Conservation (phyloP, 2,797 vertebrate species). For the Chaetodon trifasciatus region DNA sequence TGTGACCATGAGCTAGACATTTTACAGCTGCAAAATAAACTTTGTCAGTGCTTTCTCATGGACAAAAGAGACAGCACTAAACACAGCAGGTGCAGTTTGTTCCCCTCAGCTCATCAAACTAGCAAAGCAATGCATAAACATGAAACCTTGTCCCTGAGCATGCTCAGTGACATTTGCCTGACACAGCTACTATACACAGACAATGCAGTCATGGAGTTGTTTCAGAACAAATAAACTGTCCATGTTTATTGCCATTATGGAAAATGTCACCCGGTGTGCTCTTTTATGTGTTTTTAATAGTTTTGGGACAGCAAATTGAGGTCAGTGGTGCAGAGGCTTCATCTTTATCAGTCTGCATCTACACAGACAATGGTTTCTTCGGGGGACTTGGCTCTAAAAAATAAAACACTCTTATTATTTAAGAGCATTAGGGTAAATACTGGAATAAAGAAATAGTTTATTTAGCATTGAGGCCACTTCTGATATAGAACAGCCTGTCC, state of each 20-base stretch:
- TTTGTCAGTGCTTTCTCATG: background rate
- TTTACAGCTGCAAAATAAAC: background rate
- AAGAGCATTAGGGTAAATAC: background rate
- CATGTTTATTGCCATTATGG: background rate
- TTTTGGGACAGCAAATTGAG: background rate
- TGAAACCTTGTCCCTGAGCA: background rate
- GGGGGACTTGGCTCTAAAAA: background rate
- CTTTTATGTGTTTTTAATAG: background rate
- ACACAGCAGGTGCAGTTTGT: background rate
- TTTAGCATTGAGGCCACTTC: background rate
- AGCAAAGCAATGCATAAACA: constrained; percentile 5
- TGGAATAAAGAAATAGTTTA: background rate
- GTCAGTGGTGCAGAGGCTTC: background rate
- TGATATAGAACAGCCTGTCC: background rate
- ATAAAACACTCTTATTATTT: background rate
- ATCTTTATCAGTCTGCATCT: background rate
- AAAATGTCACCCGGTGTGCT: background rate
- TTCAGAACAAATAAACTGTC: background rate
- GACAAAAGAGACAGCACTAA: background rate
- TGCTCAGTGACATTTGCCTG: constrained; percentile 6
- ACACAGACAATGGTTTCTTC: background rate
- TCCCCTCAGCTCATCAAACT: background rate
- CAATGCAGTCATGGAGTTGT: background rate
- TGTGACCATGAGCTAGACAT: background rate
- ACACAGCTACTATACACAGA: constrained; percentile 5